A percentile compares a stretch with the other conserved stretches of the same genome.
Conservation (phyloP, 2,797 vertebrate species). For the Clarias pachynema region DNA sequence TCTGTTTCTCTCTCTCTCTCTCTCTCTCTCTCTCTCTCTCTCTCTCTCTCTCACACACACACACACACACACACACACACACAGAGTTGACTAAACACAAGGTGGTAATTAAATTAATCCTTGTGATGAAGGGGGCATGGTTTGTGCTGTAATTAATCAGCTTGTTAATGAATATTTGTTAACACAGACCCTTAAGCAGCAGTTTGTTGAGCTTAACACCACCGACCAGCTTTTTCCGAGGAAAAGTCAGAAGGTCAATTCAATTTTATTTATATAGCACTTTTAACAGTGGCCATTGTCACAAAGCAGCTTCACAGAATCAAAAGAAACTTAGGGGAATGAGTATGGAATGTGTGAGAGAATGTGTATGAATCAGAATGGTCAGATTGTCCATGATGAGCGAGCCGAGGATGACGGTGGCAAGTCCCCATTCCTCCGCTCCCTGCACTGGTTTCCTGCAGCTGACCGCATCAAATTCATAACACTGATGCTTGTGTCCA, state of each 20-base stretch:
- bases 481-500: no score
- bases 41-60: not conserved
- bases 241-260: not conserved
- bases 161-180: not conserved
- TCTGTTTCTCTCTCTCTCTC: not conserved
- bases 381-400: no score
- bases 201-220: not conserved
- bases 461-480: no score
- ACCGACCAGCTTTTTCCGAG: not conserved
- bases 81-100: conserved; percentile 6
- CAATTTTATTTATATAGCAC: no score
- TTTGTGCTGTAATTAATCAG: conserved; percentile 17
- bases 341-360: no score
- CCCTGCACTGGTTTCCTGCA: no score
- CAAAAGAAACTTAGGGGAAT: no score
- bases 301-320: no score
- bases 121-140: not conserved
- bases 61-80: conserved; percentile 1
- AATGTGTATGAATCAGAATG: no score
- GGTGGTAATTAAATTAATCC: conserved; percentile 31
- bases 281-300: no score
- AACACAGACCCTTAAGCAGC: not conserved
- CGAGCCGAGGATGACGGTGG: no score
- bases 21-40: not conserved
- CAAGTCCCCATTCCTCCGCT: no score